Evolutionary conservation across 1,140 invertebrate genomes (phyloP), one percentile per base, ranked within the genome.

Genomic region (Contarinia nasturtii): DNA sequence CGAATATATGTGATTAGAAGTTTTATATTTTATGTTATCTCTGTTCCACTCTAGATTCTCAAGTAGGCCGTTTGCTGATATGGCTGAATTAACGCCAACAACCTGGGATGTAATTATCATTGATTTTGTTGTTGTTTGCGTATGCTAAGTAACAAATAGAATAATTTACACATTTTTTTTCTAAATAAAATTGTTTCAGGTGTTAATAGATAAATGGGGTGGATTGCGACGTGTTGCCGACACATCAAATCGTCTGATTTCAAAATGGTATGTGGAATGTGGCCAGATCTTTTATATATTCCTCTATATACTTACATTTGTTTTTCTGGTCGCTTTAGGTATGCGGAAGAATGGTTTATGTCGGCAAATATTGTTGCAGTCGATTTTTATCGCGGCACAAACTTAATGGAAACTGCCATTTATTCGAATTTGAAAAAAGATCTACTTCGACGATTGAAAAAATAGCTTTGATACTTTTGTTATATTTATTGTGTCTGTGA

Each of bases 51-150:
- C 58, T 4, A 55, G 60, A 7, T 57, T 62, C 14, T 58, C 55
- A n/a, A 60, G 56, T 27, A 61, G 59, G 20, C 68, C 67, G 4
- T 67, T 74, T 54, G 67, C 74, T 10, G 73, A 74, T 22, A 79
- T 79, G 76, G 75, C 74, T 0, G 71, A 80, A 56, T 52, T 79
- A 5, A 80, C 78, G 1, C 74, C 76, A 1, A 65, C 61, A 20
- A 55, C 68, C 0, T 57, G 61, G 49, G 70, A 70, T 46, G 64
- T 76, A 2, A 60, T 76, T 5, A 53, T 65, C 5, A 73, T 46
- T 46, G 59, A 12, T 51, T 69, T 44, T 15, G 42, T n/a, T n/a
- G n/a, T n/a, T n/a, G n/a, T n/a, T n/a, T n/a, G n/a, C n/a, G n/a
- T n/a, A n/a, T n/a, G n/a, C n/a, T n/a, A n/a, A n/a, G n/a, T n/a